Base-by-base conservation (phyloP, 1,140 invertebrate genomes). In the Coenobita brevimanus region DNA sequence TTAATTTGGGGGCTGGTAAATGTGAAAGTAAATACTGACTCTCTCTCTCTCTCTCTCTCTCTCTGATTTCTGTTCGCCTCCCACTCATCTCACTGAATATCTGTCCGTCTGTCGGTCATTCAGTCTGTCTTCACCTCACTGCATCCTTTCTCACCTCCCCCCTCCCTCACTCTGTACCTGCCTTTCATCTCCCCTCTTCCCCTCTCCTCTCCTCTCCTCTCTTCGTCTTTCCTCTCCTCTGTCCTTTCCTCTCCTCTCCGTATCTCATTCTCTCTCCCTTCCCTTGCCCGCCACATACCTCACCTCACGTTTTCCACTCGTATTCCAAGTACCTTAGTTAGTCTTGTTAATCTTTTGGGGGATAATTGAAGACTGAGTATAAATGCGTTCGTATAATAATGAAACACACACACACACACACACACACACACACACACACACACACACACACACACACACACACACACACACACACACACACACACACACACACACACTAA, bases 41-140 rank as follows among this genome's bases (percentile, higher is more conserved):
- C 54, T 57, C 54, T 57, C 54, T 57, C 54, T 57, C 54, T 57
- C 54, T 57, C 54, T 57, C 54, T 57, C 54, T 57, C 54, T 57
- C 54, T 57, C 54, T 57, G 10, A 13, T n/a, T 57, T n/a, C n/a
- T n/a, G 13, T n/a, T 57, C 54, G 13, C 54, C n/a, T n/a, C n/a
- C 54, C n/a, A 10, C n/a, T n/a, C n/a, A 10, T 57, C 54, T 57
- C 54, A 13, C 54, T 57, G 10, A 13, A 10, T 57, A 10, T 57
- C 54, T 57, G 10, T 57, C 54, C n/a, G 10, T 57, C 54, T 57
- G 10, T 57, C 54, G 13, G 10, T 57, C 54, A 13, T n/a, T 57
- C 54, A 13, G 10, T 57, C 54, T 57, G 10, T 57, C 54, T 57
- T n/a, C n/a, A 10, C n/a, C 54, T 57, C 54, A 13, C 54, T 57